Evolutionary conservation across 2,888 invertebrate species (phyloP).

Genomic region (Scaptomyza flava): DNA sequence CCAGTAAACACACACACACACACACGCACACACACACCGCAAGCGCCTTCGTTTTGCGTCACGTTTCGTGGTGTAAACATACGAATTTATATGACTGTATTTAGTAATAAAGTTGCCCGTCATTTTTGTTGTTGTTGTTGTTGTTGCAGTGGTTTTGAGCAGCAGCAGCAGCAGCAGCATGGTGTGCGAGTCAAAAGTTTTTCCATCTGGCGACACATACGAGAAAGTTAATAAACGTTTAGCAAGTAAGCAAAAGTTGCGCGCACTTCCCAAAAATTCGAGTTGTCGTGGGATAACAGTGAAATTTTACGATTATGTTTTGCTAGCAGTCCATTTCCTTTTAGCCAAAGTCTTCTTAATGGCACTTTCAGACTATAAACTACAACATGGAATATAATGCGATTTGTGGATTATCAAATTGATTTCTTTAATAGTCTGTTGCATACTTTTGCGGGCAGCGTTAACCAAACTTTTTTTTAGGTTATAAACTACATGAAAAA

Average conservation of each 20-base stretch:
- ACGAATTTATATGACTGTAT: conserved; percentile 74
- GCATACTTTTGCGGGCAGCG: conserved; percentile 34
- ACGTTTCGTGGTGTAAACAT: conserved; percentile 65
- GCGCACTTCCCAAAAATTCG: conserved; percentile 1
- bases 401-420: conserved; percentile 57
- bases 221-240: conserved; percentile 76
- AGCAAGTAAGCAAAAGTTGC: conserved; percentile 60
- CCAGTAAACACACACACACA: not conserved
- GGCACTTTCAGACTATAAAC: not conserved
- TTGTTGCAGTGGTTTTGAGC: conserved; percentile 12
- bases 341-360: conserved; percentile 19
- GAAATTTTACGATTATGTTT: conserved; percentile 59
- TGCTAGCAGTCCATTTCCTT: conserved; percentile 48
- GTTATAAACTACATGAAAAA: not conserved
- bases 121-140: conserved; percentile 43
- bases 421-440: conserved; percentile 41
- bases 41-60: conserved; percentile 27
- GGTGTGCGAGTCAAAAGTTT: not conserved
- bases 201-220: conserved; percentile 58
- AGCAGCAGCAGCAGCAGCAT: no score
- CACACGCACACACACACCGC: not conserved
- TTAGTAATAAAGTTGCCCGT: conserved; percentile 70
- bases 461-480: not conserved
- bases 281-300: conserved; percentile 44
- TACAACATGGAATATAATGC: conserved; percentile 19